Evolutionary conservation across 2,113 vertebrate genomes (phyloP).

Genomic region (Lagopus muta): DNA sequence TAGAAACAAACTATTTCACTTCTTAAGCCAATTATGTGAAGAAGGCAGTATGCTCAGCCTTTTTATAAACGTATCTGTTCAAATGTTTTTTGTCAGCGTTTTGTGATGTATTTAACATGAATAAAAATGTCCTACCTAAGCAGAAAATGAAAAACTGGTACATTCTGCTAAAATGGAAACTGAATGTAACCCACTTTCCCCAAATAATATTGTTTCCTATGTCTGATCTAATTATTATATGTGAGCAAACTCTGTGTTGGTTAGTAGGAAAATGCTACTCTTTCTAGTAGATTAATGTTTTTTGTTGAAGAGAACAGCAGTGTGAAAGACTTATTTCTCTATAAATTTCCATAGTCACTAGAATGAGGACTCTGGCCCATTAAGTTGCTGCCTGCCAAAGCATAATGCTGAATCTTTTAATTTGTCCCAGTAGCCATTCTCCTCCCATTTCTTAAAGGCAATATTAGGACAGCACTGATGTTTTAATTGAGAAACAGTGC

Average conservation of each 20-base stretch:
- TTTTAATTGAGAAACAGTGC: conserved; percentile 31
- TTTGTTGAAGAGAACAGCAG: conserved; percentile 66
- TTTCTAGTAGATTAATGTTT: conserved; percentile 56
- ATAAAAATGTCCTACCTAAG: neutral
- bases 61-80: neutral
- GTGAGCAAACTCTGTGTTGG: neutral
- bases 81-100: conserved; percentile 1
- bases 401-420: conserved; percentile 57
- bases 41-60: neutral
- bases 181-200: neutral
- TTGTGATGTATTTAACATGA: neutral
- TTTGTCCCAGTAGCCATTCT: conserved; percentile 37
- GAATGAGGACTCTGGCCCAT: conserved; percentile 55
- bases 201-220: neutral
- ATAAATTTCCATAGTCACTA: conserved; percentile 69
- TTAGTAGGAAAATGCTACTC: conserved; percentile 21
- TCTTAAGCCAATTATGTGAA: neutral
- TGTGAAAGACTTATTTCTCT: conserved; percentile 58
- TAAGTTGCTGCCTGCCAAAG: conserved; percentile 59
- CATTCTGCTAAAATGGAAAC: neutral
- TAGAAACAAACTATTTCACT: neutral
- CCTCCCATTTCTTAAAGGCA: conserved; percentile 44
- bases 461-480: neutral
- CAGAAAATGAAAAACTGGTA: neutral
- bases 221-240: conserved; percentile 2